Evolutionary conservation across 2,888 invertebrate genomes (phyloP).

Genomic region (Eurytoma californica): DNA sequence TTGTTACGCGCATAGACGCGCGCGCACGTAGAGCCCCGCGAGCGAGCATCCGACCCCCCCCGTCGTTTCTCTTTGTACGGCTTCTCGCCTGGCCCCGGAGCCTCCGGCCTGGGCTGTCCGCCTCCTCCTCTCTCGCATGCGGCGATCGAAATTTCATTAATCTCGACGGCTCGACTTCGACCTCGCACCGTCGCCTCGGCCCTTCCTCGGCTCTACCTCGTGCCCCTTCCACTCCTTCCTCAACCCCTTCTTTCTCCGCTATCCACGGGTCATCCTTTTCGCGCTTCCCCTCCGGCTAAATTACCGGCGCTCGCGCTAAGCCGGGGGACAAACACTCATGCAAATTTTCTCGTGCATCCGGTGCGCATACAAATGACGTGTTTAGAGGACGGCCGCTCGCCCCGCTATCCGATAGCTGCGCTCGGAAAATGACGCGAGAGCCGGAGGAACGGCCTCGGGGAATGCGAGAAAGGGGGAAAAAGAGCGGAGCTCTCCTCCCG

Average conservation of each 20-base stretch:
- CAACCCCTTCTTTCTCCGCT: not conserved
- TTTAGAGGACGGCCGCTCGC: slow-evolving; percentile 60
- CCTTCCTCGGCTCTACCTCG: slow-evolving; percentile 10
- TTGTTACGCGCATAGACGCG: not conserved
- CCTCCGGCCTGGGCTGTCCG: not conserved
- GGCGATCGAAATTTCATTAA: slow-evolving; percentile 62
- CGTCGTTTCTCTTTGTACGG: not conserved
- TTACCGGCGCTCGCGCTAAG: slow-evolving; percentile 55
- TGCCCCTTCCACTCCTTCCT: not conserved
- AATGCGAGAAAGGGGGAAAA: not conserved
- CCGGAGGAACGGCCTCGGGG: not conserved
- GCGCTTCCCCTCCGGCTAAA: slow-evolving; percentile 50
- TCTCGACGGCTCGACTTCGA: slow-evolving; percentile 54
- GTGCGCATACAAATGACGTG: slow-evolving; percentile 68
- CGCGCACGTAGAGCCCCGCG: not conserved
- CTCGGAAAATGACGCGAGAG: slow-evolving; percentile 39
- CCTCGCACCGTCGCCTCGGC: slow-evolving; percentile 5
- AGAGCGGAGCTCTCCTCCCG: not conserved
- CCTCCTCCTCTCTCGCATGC: not conserved
- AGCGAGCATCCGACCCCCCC: slow-evolving; percentile 19
- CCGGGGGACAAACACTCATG: slow-evolving; percentile 66
- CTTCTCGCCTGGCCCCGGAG: not conserved
- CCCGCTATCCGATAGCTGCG: slow-evolving; percentile 19
- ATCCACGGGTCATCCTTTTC: slow-evolving; percentile 54
- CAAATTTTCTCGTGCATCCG: slow-evolving; percentile 67